Evolutionary conservation across 1,140 invertebrate genomes (phyloP).

Genomic region (Heliconius hewitsoni): DNA sequence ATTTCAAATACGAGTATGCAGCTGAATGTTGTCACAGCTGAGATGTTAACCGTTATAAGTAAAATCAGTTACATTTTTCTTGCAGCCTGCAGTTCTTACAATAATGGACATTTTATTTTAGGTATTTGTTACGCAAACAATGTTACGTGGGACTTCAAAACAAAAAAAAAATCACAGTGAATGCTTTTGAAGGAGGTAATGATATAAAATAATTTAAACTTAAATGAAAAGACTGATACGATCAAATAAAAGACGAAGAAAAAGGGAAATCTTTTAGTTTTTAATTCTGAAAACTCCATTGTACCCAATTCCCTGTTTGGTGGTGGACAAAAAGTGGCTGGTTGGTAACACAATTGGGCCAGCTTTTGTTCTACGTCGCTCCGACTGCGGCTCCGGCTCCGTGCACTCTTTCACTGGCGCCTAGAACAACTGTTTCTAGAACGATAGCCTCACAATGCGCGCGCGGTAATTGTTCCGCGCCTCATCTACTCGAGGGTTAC

Average conservation of each 20-base stretch:
- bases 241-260: slow-evolving; percentile 38
- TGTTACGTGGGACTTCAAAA: not conserved
- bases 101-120: not conserved
- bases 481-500: slow-evolving; percentile 62
- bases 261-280: slow-evolving; percentile 45
- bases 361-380: slow-evolving; percentile 60
- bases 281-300: slow-evolving; percentile 53
- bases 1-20: not conserved
- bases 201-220: slow-evolving; percentile 12
- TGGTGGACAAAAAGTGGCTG: slow-evolving; percentile 66
- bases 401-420: slow-evolving; percentile 62
- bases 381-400: slow-evolving; percentile 39
- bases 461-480: slow-evolving; percentile 65
- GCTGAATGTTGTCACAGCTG: not conserved
- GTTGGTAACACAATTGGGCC: slow-evolving; percentile 71
- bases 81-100: not conserved
- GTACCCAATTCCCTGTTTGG: slow-evolving; percentile 60
- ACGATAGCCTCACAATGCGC: slow-evolving; percentile 63
- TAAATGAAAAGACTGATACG: slow-evolving; percentile 21
- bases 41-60: not conserved
- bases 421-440: slow-evolving; percentile 70
- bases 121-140: not conserved
- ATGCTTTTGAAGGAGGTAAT: not conserved
- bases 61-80: not conserved
- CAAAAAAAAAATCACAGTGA: not conserved